Conservation (phyloP, 2,888 invertebrate species). For the Sphaerophoria rueppellii region DNA sequence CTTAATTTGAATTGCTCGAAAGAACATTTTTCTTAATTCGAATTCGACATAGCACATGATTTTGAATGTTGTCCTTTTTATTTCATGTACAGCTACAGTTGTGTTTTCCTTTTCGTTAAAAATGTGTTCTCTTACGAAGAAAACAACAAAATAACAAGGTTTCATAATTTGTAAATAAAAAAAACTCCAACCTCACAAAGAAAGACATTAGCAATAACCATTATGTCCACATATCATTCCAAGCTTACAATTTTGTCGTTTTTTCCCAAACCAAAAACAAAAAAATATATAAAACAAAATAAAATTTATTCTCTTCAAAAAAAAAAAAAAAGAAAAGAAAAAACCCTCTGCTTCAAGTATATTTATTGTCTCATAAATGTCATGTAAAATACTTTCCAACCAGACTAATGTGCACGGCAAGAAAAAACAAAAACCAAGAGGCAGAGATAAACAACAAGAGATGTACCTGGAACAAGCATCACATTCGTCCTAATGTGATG, state of each 20-base stretch:
- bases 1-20: no score
- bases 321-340: neutral
- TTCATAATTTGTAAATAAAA: neutral
- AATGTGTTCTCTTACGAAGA: neutral
- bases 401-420: neutral
- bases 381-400: constrained; percentile 33
- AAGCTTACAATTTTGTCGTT: constrained; percentile 4
- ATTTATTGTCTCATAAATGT: constrained; percentile 59
- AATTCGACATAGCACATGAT: neutral
- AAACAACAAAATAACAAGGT: neutral
- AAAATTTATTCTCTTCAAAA: constrained; percentile 2
- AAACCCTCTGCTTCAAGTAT: constrained; percentile 17
- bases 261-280: neutral
- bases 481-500: constrained; percentile 7
- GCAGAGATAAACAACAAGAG: neutral
- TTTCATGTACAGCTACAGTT: neutral
- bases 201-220: constrained; percentile 20
- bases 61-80: neutral
- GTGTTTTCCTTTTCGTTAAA: neutral
- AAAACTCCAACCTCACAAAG: neutral
- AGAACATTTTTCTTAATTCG: neutral
- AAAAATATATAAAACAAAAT: constrained; percentile 3
- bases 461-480: neutral
- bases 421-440: neutral
- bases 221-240: constrained; percentile 17